Percentiles rank a stretch among this genome's conserved stretches.
Conservation (phyloP, 2,797 vertebrate species). For the Dromococcyx pavoninus region DNA sequence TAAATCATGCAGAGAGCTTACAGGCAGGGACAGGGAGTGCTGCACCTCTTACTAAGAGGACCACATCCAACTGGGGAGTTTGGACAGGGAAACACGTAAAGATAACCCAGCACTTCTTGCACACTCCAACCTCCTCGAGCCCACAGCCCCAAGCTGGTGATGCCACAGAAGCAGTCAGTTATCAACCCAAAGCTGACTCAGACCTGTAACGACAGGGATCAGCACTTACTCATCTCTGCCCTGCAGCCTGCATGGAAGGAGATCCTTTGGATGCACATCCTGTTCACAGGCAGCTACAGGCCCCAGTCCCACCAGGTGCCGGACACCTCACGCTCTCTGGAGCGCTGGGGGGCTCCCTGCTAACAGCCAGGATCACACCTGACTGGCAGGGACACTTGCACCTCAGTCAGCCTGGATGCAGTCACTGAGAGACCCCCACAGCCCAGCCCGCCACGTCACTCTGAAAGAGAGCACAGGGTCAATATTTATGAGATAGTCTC, state of each 20-base stretch:
- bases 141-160: too few relatives aligned
- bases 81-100: not conserved
- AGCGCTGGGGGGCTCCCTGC: fast-evolving
- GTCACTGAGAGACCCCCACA: not conserved
- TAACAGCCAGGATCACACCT: not conserved
- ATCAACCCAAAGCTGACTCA: not conserved
- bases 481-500: not conserved
- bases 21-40: not conserved
- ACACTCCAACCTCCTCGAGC: too few relatives aligned
- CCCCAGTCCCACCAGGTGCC: not conserved
- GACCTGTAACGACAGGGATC: not conserved
- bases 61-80: not conserved
- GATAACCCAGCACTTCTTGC: not conserved
- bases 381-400: not conserved
- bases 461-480: not conserved
- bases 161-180: not conserved
- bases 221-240: not conserved
- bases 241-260: too few relatives aligned
- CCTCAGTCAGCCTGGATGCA: not conserved
- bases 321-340: too few relatives aligned
- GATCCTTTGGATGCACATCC: not conserved
- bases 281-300: too few relatives aligned
- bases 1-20: not conserved
- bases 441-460: not conserved
- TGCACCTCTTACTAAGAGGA: not conserved